Conservation (phyloP, 2,797 vertebrate genomes). For the Cossypha heuglini region DNA sequence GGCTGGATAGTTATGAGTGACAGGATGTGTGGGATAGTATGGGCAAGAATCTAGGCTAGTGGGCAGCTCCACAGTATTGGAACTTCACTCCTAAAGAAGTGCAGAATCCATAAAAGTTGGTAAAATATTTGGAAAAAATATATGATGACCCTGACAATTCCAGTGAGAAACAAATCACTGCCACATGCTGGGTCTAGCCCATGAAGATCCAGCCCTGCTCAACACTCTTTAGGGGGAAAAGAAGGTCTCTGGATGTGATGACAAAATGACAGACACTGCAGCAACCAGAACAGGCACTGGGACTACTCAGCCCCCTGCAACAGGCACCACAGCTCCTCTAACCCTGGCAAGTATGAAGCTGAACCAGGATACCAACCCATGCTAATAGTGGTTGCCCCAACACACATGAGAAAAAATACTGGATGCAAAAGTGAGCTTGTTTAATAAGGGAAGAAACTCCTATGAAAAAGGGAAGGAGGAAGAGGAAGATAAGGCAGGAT, state of each 20-base stretch:
- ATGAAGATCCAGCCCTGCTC: not conserved
- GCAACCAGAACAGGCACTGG: not conserved
- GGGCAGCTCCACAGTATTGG: not conserved
- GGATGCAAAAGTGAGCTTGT: not conserved
- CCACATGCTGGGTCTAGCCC: not conserved
- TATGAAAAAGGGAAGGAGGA: not conserved
- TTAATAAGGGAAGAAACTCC: not conserved
- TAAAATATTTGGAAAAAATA: not conserved
- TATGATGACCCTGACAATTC: not conserved
- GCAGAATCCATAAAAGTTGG: not conserved
- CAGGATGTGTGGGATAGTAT: not conserved
- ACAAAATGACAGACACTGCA: not conserved
- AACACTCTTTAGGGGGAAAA: not conserved
- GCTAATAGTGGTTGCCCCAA: not conserved
- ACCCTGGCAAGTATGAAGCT: not conserved
- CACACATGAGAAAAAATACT: not conserved
- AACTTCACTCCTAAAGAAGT: not conserved
- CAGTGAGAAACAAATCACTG: not conserved
- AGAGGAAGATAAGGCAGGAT: not conserved
- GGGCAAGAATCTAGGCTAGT: not conserved
- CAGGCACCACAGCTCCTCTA: not conserved
- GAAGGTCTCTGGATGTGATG: not conserved
- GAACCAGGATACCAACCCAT: not conserved
- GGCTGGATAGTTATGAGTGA: not conserved
- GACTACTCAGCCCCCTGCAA: fast-evolving